Percentiles rank a stretch among this genome's conserved stretches.
These are phyloP conservation scores for Cantharis flavilabris DNA, from an alignment of 2,888 invertebrate genomes.

Conservation along the genomic window DNA sequence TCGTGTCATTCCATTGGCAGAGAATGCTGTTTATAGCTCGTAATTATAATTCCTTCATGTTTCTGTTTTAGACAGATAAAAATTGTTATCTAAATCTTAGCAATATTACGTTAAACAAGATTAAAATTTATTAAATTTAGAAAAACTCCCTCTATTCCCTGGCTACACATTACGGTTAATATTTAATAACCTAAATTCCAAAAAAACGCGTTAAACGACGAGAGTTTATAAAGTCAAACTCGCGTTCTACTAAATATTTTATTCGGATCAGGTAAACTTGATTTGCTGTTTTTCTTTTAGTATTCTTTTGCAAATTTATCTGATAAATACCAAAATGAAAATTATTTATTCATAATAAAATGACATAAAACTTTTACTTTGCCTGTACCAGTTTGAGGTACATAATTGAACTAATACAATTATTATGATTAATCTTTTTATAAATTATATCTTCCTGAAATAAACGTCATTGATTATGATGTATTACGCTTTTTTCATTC, in stretches of 20 bases:
- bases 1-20: background rate
- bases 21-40: background rate
- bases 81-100: background rate
- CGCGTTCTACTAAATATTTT: background rate
- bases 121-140: constrained; percentile 23
- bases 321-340: background rate
- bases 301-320: background rate
- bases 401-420: background rate
- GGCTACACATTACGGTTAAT: constrained; percentile 18
- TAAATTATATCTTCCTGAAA: background rate
- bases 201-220: constrained; percentile 7
- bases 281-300: background rate
- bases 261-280: background rate
- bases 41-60: background rate
- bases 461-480: background rate
- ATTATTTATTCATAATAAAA: background rate
- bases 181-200: constrained; percentile 19
- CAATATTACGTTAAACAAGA: constrained; percentile 12
- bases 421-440: background rate
- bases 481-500: background rate
- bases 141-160: constrained; percentile 20
- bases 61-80: background rate
- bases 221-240: background rate
- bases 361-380: no score
- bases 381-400: background rate